Evolutionary conservation across 35 echinoderm and acorn worm species (phyloP).

Genomic region (Chiridota heheva): DNA sequence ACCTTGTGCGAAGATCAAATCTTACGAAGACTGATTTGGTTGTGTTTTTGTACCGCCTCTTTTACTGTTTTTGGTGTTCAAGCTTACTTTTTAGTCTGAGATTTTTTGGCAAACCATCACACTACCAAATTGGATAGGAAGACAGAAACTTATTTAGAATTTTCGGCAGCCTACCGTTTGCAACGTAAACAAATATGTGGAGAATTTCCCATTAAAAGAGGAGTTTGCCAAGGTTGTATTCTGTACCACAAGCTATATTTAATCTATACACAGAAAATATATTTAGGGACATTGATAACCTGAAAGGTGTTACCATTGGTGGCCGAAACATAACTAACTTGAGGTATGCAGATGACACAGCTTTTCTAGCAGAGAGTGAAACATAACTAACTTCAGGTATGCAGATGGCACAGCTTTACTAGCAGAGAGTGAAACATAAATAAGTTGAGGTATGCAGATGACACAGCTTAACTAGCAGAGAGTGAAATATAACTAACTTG

Average conservation of each 20-base stretch:
- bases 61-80: constrained; percentile 35
- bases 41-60: constrained; percentile 9
- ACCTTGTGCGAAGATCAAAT: constrained; percentile 47
- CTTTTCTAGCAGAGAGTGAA: too few relatives aligned
- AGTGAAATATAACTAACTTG: too few relatives aligned
- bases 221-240: too few relatives aligned
- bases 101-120: constrained; percentile 55
- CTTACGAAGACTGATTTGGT: constrained; percentile 60
- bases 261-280: constrained; percentile 39
- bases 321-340: constrained; percentile 10
- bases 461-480: too few relatives aligned
- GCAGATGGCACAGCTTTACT: too few relatives aligned
- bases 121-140: constrained; percentile 73
- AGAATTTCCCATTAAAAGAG: constrained; percentile 64
- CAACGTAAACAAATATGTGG: constrained; percentile 97
- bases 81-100: not conserved
- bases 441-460: too few relatives aligned
- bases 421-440: too few relatives aligned
- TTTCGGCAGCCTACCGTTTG: constrained; percentile 79
- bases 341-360: not conserved
- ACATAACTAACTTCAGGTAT: too few relatives aligned
- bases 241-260: too few relatives aligned
- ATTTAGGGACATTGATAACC: not conserved
- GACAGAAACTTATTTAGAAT: constrained; percentile 2
- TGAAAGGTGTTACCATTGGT: constrained; percentile 36